A percentile compares a stretch with the other conserved stretches of the same genome.
These are phyloP conservation scores for Acanthococcus lagerstroemiae DNA, from an alignment of 2,888 invertebrate genomes.

Conservation along the genomic window DNA sequence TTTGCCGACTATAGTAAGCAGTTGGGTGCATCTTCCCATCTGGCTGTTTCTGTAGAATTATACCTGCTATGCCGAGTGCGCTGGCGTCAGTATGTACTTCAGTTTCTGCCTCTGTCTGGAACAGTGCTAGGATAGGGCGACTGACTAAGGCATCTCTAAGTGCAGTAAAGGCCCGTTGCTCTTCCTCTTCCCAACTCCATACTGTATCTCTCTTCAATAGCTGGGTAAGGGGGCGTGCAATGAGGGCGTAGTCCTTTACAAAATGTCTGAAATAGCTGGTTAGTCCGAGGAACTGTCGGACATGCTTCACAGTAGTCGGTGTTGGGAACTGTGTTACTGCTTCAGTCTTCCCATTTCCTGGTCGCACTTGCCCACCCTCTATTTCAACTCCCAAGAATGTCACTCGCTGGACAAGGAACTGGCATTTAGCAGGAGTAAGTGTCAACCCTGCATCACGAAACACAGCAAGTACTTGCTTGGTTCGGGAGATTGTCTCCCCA, in stretches of 20 bases:
- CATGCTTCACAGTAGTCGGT: not conserved
- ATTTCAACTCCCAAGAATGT: not conserved
- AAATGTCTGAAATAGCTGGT: conserved; percentile 7
- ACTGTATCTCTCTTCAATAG: no score
- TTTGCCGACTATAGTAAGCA: conserved; percentile 39
- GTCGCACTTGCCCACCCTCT: not conserved
- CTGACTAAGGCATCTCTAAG: not conserved
- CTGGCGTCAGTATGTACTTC: conserved; percentile 32
- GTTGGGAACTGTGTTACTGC: not conserved
- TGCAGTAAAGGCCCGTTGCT: no score
- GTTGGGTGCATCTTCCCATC: conserved; percentile 34
- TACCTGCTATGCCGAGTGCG: no score
- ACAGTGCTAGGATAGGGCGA: conserved; percentile 22
- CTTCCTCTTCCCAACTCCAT: no score
- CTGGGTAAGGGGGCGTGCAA: no score
- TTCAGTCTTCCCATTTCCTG: not conserved
- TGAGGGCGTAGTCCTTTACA: conserved; percentile 24
- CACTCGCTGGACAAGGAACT: not conserved
- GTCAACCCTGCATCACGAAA: not conserved
- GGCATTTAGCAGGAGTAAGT: not conserved
- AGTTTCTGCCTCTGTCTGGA: conserved; percentile 2
- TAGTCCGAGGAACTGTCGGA: not conserved
- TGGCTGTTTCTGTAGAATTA: no score
- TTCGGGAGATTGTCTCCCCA: not conserved
- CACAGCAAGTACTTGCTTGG: not conserved